These are phyloP conservation scores for Nephrocerus scutellatus DNA, from an alignment of 2,888 invertebrate genomes.

Conservation along the genomic window DNA sequence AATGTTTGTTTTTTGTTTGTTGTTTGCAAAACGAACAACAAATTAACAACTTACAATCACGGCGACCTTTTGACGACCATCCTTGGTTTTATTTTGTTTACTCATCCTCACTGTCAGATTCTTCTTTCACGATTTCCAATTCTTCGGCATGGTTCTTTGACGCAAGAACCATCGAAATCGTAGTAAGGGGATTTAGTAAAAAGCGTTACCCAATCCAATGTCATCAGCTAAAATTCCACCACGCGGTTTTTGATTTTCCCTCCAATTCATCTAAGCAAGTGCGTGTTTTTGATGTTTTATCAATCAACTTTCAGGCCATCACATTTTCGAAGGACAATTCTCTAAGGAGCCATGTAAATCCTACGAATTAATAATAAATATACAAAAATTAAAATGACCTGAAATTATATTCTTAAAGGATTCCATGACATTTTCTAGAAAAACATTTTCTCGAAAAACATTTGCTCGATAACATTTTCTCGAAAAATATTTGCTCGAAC, in stretches of 20 bases:
- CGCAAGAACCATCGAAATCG: constrained; percentile 66
- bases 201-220: constrained; percentile 40
- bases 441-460: no score
- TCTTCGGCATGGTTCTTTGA: constrained; percentile 49
- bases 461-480: no score
- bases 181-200: constrained; percentile 64
- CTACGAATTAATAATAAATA: constrained; percentile 22
- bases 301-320: constrained; percentile 56
- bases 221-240: constrained; percentile 78
- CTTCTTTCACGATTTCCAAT: constrained; percentile 24
- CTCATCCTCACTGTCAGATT: constrained; percentile 12
- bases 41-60: constrained; percentile 31
- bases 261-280: constrained; percentile 80
- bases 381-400: not conserved
- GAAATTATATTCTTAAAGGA: no score
- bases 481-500: no score
- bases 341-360: constrained; percentile 64
- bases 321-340: constrained; percentile 59
- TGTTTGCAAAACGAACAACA: not conserved
- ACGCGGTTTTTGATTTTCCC: constrained; percentile 76
- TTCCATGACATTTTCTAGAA: no score
- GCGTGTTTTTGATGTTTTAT: constrained; percentile 83
- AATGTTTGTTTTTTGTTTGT: not conserved
- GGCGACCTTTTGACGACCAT: constrained; percentile 40
- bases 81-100: constrained; percentile 18